Base-by-base conservation (phyloP, 2,888 invertebrate genomes). In the Trichacis sp. region DNA sequence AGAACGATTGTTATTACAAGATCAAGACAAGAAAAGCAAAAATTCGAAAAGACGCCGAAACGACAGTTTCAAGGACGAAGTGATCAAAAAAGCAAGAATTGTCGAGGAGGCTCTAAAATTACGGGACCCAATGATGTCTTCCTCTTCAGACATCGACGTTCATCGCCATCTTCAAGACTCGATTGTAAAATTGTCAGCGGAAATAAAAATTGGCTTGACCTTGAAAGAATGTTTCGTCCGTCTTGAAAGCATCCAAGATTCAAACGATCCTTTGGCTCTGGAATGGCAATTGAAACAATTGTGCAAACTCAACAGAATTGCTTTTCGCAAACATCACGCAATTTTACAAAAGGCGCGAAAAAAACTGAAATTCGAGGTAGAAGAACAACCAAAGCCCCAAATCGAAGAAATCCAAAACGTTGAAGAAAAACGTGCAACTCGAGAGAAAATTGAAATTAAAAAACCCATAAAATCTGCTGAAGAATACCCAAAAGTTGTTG, bases 231-330 rank as follows among this genome's bases (percentile, higher is more conserved):
- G 18, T 15, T 19, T 12, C n/a, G 45, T 70, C 5, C 14, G 48
- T 8, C 6, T 72, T 0, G 48, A 48, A 11, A 64, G 62, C 17
- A 45, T 72, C 9, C 69, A 72, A 36, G 17, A 62, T 50, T 69
- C 59, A 5, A 33, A 11, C 2, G 67, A 67, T 29, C 64, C 64
- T 15, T 40, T 68, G 14, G 54, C 66, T 4, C 50, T 60, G 8
- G 45, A 58, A 33, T 72, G 72, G 72, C 52, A 46, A 38, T 17
- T 54, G 36, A 59, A 42, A 51, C 40, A 54, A 46, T 15, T 40
- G n/a, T 40, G 15, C 14, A 15, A 40, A 15, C 2, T 2, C 40
- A 40, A 40, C 5, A 15, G 15, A 40, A 2, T 14, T 1, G 3
- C 15, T 40, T 40, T n/a, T n/a, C n/a, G n/a, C n/a, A n/a, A n/a